Conservation (phyloP, 2,888 invertebrate species). For the Amphipyra tragopoginis region DNA sequence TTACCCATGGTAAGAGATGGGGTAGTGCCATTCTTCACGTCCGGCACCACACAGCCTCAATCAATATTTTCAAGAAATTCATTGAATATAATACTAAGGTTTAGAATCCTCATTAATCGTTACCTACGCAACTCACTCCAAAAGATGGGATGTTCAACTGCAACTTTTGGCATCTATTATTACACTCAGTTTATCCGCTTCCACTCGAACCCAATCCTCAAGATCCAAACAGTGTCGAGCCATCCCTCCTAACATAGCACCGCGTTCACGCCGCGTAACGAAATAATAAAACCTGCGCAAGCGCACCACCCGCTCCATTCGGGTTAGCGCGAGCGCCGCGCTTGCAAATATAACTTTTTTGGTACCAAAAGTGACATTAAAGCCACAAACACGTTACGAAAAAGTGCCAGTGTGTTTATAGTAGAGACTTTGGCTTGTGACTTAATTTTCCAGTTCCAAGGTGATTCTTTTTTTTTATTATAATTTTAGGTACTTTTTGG, state of each 20-base stretch:
- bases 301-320: slow-evolving; percentile 73
- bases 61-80: too few relatives aligned
- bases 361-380: slow-evolving; percentile 58
- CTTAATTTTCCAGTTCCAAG: slow-evolving; percentile 85
- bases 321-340: slow-evolving; percentile 75
- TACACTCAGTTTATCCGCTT: slow-evolving; percentile 28
- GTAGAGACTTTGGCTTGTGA: slow-evolving; percentile 88
- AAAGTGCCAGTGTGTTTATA: slow-evolving; percentile 85
- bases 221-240: slow-evolving; percentile 57
- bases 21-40: too few relatives aligned
- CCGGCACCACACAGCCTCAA: too few relatives aligned
- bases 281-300: slow-evolving; percentile 85
- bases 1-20: too few relatives aligned
- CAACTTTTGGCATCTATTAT: too few relatives aligned
- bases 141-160: too few relatives aligned
- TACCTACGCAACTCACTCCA: too few relatives aligned
- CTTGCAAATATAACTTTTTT: slow-evolving; percentile 60
- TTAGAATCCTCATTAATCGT: too few relatives aligned
- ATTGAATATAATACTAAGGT: too few relatives aligned
- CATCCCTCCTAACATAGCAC: slow-evolving; percentile 68
- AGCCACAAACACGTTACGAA: slow-evolving; percentile 82
- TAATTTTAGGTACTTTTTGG: slow-evolving; percentile 43
- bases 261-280: slow-evolving; percentile 82
- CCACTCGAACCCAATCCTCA: slow-evolving; percentile 31
- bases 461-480: slow-evolving; percentile 72